Percentiles rank a stretch among this genome's conserved stretches.
phyloP scores from a whole-genome alignment of 2,888 invertebrate species.

The Crepidodera aurea region DNA sequence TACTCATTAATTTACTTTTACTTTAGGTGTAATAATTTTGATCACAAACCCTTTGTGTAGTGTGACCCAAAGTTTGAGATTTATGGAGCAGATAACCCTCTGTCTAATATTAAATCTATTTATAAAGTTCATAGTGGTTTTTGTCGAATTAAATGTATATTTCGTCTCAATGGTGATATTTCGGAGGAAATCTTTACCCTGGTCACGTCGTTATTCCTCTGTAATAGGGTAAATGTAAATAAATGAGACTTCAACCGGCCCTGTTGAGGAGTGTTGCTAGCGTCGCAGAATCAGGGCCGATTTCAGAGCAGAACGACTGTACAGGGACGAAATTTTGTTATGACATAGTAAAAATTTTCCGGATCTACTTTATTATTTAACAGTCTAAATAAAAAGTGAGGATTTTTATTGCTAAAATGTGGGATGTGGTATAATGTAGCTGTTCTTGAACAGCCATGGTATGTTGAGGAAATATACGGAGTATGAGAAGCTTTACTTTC shows the following conservation, averaged over 20 bases:
- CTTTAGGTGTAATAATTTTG: too few species aligned
- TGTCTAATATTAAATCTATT: too few species aligned
- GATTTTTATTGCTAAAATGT: not conserved
- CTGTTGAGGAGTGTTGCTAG: slow-evolving; percentile 1
- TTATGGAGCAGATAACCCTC: too few species aligned
- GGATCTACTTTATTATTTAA: not conserved
- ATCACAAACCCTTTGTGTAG: too few species aligned
- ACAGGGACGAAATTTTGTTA: not conserved
- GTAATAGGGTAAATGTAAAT: slow-evolving; percentile 15
- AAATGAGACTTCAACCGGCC: slow-evolving; percentile 14
- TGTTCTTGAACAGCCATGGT: too few species aligned
- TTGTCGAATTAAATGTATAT: slow-evolving; percentile 9
- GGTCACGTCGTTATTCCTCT: slow-evolving; percentile 9
- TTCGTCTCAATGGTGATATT: slow-evolving; percentile 2
- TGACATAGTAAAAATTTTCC: not conserved
- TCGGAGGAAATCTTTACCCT: not conserved
- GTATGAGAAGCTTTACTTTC: too few species aligned
- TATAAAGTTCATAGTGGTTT: too few species aligned
- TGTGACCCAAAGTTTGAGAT: too few species aligned
- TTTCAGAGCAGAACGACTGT: not conserved
- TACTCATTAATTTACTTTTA: too few species aligned
- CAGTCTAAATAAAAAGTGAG: not conserved
- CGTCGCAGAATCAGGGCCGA: not conserved
- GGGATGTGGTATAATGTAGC: not conserved
- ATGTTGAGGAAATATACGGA: too few species aligned